A percentile compares a stretch with the other conserved stretches of the same genome.
phyloP scores from a whole-genome alignment of 2,888 invertebrate species.

The Phortica magna region DNA sequence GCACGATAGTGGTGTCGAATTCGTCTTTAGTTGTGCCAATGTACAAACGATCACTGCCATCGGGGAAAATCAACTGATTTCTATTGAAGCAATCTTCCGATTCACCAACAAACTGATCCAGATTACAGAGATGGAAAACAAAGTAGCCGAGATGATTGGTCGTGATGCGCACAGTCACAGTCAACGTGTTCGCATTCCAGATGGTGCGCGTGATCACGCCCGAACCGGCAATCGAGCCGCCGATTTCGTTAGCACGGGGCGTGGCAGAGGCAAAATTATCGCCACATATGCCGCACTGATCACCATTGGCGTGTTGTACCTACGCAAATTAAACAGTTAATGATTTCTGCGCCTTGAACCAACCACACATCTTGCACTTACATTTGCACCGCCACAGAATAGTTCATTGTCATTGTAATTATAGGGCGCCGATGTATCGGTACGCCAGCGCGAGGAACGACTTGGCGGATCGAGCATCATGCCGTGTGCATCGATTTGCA shows the following conservation, averaged over 20 bases:
- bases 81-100: slow-evolving; percentile 80
- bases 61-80: slow-evolving; percentile 73
- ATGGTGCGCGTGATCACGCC: slow-evolving; percentile 78
- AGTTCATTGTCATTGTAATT: slow-evolving; percentile 80
- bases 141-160: slow-evolving; percentile 79
- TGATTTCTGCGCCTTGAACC: neutral
- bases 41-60: slow-evolving; percentile 66
- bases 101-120: slow-evolving; percentile 77
- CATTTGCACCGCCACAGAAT: slow-evolving; percentile 80
- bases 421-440: slow-evolving; percentile 77
- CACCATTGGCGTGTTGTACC: slow-evolving; percentile 76
- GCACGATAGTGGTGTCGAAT: slow-evolving; percentile 65
- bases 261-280: slow-evolving; percentile 77
- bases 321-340: slow-evolving; percentile 36
- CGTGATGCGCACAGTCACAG: slow-evolving; percentile 75
- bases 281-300: slow-evolving; percentile 81
- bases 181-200: slow-evolving; percentile 55
- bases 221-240: slow-evolving; percentile 79
- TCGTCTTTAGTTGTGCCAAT: slow-evolving; percentile 61
- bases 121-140: slow-evolving; percentile 79
- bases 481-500: slow-evolving; percentile 78
- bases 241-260: slow-evolving; percentile 80
- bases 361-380: slow-evolving; percentile 51
- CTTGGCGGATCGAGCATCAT: slow-evolving; percentile 80
- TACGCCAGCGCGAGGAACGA: slow-evolving; percentile 80